Evolutionary conservation across 2,113 vertebrate genomes (phyloP).

Genomic region (Saccopteryx leptura): DNA sequence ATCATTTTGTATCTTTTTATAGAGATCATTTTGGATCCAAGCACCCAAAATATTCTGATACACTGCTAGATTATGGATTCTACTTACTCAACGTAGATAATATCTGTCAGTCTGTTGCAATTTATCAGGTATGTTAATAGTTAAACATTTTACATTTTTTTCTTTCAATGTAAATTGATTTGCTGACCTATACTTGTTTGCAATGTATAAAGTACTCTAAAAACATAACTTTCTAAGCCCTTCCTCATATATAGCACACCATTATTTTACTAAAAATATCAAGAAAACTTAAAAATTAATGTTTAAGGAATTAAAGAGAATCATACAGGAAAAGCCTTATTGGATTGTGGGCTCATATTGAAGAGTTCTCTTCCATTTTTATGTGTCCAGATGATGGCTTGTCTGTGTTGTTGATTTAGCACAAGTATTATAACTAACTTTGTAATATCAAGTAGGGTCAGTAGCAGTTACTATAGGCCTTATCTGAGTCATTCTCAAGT

Average conservation of each 20-base stretch:
- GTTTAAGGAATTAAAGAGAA: slow-evolving; percentile 40
- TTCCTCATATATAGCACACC: neutral
- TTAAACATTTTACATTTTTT: slow-evolving; percentile 6
- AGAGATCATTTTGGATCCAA: slow-evolving; percentile 99
- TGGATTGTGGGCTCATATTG: neutral
- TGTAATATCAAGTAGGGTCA: neutral
- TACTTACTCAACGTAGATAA: slow-evolving; percentile 99
- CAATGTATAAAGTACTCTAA: neutral
- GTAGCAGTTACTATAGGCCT: slow-evolving; percentile 32
- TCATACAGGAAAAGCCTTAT: neutral
- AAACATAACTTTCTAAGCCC: neutral
- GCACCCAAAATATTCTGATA: slow-evolving; percentile 99
- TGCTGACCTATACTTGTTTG: slow-evolving; percentile 47
- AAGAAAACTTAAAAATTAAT: slow-evolving; percentile 39
- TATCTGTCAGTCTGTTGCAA: slow-evolving; percentile 99
- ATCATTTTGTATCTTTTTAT: slow-evolving; percentile 76
- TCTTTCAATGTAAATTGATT: slow-evolving; percentile 60
- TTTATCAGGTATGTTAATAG: slow-evolving; percentile 95
- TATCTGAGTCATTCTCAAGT: neutral
- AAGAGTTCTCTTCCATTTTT: neutral
- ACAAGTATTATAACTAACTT: neutral
- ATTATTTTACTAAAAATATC: slow-evolving; percentile 26
- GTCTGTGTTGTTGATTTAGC: slow-evolving; percentile 1
- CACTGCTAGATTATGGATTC: slow-evolving; percentile 98
- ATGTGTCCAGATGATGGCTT: neutral